These are phyloP conservation scores for Sinocyclocheilus anshuiensis DNA, from an alignment of 2,113 vertebrate genomes.

Conservation along the genomic window DNA sequence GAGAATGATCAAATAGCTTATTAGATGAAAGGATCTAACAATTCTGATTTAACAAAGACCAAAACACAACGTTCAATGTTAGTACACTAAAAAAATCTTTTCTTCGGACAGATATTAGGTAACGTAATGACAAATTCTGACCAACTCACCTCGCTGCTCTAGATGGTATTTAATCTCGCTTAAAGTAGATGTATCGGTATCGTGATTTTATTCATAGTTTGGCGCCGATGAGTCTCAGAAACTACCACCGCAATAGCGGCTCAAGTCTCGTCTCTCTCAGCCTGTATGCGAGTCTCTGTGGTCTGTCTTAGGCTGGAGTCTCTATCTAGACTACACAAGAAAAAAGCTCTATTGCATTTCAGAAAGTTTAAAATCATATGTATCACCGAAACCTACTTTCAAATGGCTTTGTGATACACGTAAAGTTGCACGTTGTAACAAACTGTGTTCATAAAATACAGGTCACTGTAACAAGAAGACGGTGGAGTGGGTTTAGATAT, in stretches of 20 bases:
- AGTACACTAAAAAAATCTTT: not conserved
- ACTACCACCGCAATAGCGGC: constrained; percentile 29
- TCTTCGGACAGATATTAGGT: not conserved
- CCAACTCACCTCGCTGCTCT: constrained; percentile 25
- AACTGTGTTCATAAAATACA: not conserved
- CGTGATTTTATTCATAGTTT: not conserved
- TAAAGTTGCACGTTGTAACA: not conserved
- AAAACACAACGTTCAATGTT: not conserved
- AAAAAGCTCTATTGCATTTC: not conserved
- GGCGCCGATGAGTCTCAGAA: not conserved
- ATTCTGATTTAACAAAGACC: not conserved
- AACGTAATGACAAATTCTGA: not conserved
- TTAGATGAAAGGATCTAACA: not conserved
- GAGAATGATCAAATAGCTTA: not conserved
- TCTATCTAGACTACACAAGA: not conserved
- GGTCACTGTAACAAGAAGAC: not conserved
- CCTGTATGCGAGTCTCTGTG: constrained; percentile 24
- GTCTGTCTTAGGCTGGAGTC: not conserved
- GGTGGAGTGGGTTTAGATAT: not conserved
- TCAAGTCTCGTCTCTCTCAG: constrained; percentile 16
- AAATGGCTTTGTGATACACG: not conserved
- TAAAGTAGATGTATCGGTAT: not conserved
- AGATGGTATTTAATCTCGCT: not conserved
- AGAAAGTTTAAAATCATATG: not conserved
- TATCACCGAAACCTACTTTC: not conserved